Percentiles rank a stretch among this genome's conserved stretches.
phyloP scores from a whole-genome alignment of 1,140 invertebrate species.

The Nylanderia fulva region DNA sequence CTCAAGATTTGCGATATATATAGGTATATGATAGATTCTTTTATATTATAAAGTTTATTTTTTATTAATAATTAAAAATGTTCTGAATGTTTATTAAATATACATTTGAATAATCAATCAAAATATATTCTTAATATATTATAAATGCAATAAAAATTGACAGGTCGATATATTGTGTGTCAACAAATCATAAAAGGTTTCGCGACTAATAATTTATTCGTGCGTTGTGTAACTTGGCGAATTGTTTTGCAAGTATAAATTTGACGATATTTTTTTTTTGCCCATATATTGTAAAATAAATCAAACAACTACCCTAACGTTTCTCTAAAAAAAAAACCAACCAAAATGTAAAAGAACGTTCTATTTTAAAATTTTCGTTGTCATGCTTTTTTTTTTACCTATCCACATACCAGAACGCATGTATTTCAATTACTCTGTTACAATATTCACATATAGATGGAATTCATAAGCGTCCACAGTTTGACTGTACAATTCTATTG shows the following conservation, averaged over 20 bases:
- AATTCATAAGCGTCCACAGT: conserved; percentile 36
- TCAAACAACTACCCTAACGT: not conserved
- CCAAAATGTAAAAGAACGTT: not conserved
- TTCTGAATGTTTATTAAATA: not conserved
- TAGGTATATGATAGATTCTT: not conserved
- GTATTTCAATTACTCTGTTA: conserved; percentile 28
- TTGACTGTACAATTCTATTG: conserved; percentile 49
- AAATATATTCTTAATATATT: not conserved
- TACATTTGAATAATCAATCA: not conserved
- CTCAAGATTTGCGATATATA: not conserved
- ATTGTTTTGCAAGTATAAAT: conserved; percentile 5
- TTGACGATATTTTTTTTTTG: conserved; percentile 16
- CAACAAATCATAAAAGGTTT: not conserved
- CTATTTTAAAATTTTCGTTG: conserved; percentile 44
- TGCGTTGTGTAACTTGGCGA: not conserved
- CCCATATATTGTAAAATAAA: conserved; percentile 41
- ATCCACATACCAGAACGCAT: conserved; percentile 7
- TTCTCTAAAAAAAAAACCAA: conserved; percentile 32
- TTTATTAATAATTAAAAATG: not conserved
- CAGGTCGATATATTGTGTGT: not conserved
- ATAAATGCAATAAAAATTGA: not conserved
- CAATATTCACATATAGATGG: conserved; percentile 38
- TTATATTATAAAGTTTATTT: not conserved
- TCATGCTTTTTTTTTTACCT: conserved; percentile 18
- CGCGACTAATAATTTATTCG: conserved; percentile 8